phyloP scores from a whole-genome alignment of 2,888 invertebrate genomes.

The Metacarcinus magister region DNA sequence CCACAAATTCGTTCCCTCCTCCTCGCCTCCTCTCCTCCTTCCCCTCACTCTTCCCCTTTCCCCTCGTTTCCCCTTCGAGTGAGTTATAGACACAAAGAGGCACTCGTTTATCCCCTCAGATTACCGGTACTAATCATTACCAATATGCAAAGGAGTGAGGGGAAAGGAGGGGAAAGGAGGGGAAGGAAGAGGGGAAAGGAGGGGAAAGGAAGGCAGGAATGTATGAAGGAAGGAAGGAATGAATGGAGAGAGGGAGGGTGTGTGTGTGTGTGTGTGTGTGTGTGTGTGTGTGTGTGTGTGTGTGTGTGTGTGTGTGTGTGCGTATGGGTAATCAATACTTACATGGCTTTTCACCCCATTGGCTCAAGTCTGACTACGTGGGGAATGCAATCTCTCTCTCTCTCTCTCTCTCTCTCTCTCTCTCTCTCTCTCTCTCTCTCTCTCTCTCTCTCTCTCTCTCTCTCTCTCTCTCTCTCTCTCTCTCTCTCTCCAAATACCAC shows the following conservation, averaged over 20 bases:
- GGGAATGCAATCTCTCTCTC: background rate
- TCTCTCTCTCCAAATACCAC: no score
- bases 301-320: constrained; percentile 2
- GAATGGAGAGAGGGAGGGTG: background rate
- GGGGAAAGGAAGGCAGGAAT: no score
- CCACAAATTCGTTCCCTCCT: no score
- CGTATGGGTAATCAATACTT: background rate
- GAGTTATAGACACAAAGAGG: background rate
- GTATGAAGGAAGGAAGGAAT: background rate
- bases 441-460: no score
- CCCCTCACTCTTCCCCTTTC: no score
- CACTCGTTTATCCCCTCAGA: background rate
- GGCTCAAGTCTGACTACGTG: background rate
- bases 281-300: constrained; percentile 2
- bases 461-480: no score
- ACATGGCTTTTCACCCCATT: background rate
- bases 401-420: background rate
- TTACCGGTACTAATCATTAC: background rate
- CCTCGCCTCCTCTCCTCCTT: no score
- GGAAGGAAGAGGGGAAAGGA: no score
- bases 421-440: no score
- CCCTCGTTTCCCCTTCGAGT: background rate
- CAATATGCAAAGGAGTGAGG: background rate
- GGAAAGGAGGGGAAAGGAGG: no score
- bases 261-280: background rate